Evolutionary conservation across 2,797 vertebrate species (phyloP).

Genomic region (Heteromormyrus szaboi): DNA sequence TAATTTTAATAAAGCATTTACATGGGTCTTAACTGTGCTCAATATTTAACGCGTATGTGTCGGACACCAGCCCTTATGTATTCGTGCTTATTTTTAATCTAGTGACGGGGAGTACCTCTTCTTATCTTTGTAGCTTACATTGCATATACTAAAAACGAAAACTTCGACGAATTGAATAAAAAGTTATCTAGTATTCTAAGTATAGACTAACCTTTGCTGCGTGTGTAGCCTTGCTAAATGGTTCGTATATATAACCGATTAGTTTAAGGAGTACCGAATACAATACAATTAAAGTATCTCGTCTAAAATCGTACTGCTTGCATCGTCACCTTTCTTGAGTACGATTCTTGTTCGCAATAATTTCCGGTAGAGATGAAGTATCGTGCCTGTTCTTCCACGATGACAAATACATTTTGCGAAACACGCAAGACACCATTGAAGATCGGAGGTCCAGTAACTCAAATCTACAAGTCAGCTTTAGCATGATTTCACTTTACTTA

Average conservation of each 20-base stretch:
- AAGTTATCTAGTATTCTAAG: neutral
- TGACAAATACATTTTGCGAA: constrained; percentile 1
- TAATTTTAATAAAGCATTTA: neutral
- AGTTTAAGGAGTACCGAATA: neutral
- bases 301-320: neutral
- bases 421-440: neutral
- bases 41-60: neutral
- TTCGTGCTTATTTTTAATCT: neutral
- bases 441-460: neutral
- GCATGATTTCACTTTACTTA: neutral
- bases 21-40: neutral
- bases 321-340: constrained; percentile 2
- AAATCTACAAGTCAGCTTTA: neutral
- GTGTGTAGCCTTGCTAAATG: neutral
- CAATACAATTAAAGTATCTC: no score
- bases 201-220: neutral
- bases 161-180: neutral
- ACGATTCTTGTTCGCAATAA: neutral
- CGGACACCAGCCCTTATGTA: neutral
- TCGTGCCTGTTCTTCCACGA: neutral
- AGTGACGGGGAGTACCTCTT: neutral
- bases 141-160: neutral
- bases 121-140: neutral
- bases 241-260: neutral
- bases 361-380: neutral